Percentiles rank a stretch among this genome's conserved stretches.
These are phyloP conservation scores for Carassius gibelio DNA, from an alignment of 2,113 vertebrate species.

Conservation along the genomic window DNA sequence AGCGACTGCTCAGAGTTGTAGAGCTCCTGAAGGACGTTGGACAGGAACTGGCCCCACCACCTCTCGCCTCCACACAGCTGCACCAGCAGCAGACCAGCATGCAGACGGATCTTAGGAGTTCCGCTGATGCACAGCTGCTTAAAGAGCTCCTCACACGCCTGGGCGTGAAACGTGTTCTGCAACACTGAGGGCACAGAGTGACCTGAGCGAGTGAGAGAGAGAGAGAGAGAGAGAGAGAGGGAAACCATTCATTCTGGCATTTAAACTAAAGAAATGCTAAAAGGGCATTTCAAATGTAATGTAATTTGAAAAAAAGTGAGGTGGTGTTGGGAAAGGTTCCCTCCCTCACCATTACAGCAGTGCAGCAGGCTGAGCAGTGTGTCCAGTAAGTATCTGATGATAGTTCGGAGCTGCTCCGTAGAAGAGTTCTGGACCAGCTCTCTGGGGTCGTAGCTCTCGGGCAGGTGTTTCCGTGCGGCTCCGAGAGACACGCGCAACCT, in stretches of 20 bases:
- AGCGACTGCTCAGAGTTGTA: conserved; percentile 98
- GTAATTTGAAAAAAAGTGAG: not conserved
- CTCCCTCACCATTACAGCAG: conserved; percentile 87
- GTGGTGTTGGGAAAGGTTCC: not conserved
- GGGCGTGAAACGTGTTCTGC: conserved; percentile 93
- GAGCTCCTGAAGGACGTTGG: conserved; percentile 95
- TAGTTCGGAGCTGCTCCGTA: conserved; percentile 95
- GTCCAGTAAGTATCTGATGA: conserved; percentile 95
- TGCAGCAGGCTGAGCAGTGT: conserved; percentile 96
- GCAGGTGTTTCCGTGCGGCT: conserved; percentile 81
- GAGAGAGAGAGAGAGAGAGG: no score
- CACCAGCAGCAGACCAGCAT: conserved; percentile 93
- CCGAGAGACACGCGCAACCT: conserved; percentile 91
- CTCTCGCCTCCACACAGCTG: conserved; percentile 95
- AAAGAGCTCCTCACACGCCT: conserved; percentile 97
- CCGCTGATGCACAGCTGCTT: conserved; percentile 98
- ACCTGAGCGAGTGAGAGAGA: conserved; percentile 67
- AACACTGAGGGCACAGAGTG: conserved; percentile 94
- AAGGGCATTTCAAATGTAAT: not conserved
- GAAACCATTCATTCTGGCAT: not conserved
- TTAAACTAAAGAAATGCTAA: not conserved
- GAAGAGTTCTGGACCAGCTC: conserved; percentile 91
- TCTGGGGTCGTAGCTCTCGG: conserved; percentile 71
- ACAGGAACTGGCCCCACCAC: conserved; percentile 99
- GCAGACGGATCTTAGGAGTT: conserved; percentile 94